phyloP scores from a whole-genome alignment of 2,888 invertebrate species.

The Lycia hirtaria region DNA sequence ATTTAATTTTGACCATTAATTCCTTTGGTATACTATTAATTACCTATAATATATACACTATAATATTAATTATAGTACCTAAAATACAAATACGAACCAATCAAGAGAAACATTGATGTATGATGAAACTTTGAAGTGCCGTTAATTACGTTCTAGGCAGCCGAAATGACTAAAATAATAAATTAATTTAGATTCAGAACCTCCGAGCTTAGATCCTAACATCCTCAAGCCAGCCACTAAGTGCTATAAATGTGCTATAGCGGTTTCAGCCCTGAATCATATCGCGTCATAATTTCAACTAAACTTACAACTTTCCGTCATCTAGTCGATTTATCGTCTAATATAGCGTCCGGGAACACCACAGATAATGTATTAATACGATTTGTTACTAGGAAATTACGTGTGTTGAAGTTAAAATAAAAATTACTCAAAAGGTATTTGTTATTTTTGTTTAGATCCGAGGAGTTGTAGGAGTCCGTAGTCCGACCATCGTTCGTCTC shows the following conservation, averaged over 20 bases:
- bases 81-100: no score
- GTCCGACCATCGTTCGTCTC: no score
- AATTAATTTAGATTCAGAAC: slow-evolving; percentile 9
- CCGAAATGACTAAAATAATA: neutral
- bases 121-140: neutral
- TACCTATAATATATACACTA: no score
- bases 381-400: slow-evolving; percentile 1
- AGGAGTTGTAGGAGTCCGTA: no score
- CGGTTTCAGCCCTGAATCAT: slow-evolving; percentile 27
- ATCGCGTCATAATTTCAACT: slow-evolving; percentile 40
- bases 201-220: slow-evolving; percentile 13
- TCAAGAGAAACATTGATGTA: neutral
- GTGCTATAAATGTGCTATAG: slow-evolving; percentile 46
- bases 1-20: no score
- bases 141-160: neutral
- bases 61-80: no score
- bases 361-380: slow-evolving; percentile 17
- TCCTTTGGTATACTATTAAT: no score
- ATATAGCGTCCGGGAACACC: slow-evolving; percentile 44
- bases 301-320: slow-evolving; percentile 50
- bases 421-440: no score
- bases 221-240: slow-evolving; percentile 35
- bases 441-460: no score
- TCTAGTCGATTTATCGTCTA: slow-evolving; percentile 51
- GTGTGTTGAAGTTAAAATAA: neutral